Base-by-base conservation (phyloP, 2,797 vertebrate species). In the Neostethus bicornis region DNA sequence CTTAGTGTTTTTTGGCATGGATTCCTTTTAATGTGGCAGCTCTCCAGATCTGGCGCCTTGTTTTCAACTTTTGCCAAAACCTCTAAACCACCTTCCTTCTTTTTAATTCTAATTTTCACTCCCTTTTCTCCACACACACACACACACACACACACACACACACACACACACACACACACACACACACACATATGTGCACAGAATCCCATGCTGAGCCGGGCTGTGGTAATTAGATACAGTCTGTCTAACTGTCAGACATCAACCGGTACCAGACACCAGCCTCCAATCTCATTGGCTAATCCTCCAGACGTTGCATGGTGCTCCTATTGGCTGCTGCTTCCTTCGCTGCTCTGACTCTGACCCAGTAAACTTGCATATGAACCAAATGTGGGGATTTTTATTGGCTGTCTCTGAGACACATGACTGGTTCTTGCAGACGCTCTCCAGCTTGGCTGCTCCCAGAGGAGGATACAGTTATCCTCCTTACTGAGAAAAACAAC, bases 371-470 rank as follows among this genome's bases (percentile, higher is more conserved):
- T 87, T 2, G 63, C 84, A 35, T 81, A 83, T 89, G 87, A 90
- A 90, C 89, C 86, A 86, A 85, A 85, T 84, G 64, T 46, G 3
- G 10, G 1, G 12, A 45, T 61, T 77, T 54, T 34, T 42, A 90
- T 90, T 90, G 89, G 89, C 87, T 90, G 89, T 87, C 80, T 85
- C 86, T 8, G 86, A 89, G 89, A 87, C 89, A 90, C 89, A 89
- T 89, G 89, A 89, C 81, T 28, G 77, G 74, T 57, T 76, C 68
- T 80, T 73, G 54, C 71, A 51, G 68, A 73, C 59, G 56, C 74
- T 80, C 70, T 68, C 61, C 0, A 19, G 53, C 73, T 84, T 62
- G 5, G 26, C 66, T 48, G 62, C 70, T 89, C 89, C 89, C 87
- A 82, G 76, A 82, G 85, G 87, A 89, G 81, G 81, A 87, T 84